Base-by-base conservation (phyloP, 2,888 invertebrate genomes). In the Acrocyrtus sp. region DNA sequence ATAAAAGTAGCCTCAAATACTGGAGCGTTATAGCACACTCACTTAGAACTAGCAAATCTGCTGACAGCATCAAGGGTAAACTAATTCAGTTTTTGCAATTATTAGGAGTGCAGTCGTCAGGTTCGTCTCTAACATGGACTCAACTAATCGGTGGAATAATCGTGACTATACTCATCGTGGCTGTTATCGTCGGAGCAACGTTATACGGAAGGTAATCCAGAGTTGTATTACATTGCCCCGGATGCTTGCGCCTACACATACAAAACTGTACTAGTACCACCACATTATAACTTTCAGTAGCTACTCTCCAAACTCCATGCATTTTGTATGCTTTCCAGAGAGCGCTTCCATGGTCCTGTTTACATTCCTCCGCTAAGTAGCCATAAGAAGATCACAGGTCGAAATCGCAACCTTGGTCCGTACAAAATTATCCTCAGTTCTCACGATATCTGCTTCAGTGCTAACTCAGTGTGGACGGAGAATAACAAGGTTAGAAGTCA, bases 371-470 rank as follows among this genome's bases (percentile, higher is more conserved):
- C 58, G 29, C 54, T 53, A 29, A 39, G 47, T 21, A 61, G 26
- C n/a, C 58, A 69, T 22, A 69, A 69, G 50, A 69, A 69, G 60
- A 65, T 77, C 10, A 68, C 77, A 10, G 66, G 79, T 4, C 62
- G 78, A 43, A 69, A 76, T 48, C 76, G 79, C 19, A 68, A 74
- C 53, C 61, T 75, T 29, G 79, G 79, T 29, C 79, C 79, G 12
- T 78, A 79, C 54, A 79, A 79, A 68, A 72, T 79, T 56, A 75
- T 79, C 53, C 66, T 79, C 39, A 77, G 78, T 43, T 74, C 75
- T 24, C 75, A 76, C 48, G 79, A 79, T 67, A 75, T 79, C 54
- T 70, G 74, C 56, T 77, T 78, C 34, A 76, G 78, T 26, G 70
- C 77, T 15, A 69, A 61, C 34, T 69, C 69, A 12, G 17, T 56